Evolutionary conservation across 2,797 vertebrate species (phyloP).

Genomic region (Crenuchus spilurus): DNA sequence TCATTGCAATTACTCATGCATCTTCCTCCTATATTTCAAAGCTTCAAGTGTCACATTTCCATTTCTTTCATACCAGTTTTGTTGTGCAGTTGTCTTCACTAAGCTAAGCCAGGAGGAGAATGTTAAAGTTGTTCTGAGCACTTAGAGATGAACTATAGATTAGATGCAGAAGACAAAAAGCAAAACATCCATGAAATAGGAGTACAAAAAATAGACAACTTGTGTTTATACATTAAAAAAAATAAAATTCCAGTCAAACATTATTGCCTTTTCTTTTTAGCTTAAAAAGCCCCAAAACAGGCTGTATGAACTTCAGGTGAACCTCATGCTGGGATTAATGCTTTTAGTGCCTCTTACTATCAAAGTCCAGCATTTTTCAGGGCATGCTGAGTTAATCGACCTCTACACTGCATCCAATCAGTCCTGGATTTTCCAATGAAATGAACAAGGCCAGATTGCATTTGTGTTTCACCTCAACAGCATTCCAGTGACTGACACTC

Average conservation of each 20-base stretch:
- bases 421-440: background rate
- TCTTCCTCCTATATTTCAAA: background rate
- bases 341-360: background rate
- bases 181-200: background rate
- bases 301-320: background rate
- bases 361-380: background rate
- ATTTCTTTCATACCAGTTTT: conserved; percentile 18
- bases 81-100: background rate
- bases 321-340: background rate
- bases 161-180: background rate
- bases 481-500: background rate
- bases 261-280: background rate
- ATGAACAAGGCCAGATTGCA: background rate
- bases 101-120: conserved; percentile 5
- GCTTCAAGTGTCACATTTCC: background rate
- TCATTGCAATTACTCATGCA: conserved; percentile 13
- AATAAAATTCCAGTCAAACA: background rate
- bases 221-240: background rate
- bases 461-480: background rate
- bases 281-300: background rate
- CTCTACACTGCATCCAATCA: background rate
- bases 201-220: background rate
- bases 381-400: background rate
- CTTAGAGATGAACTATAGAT: background rate
- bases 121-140: background rate